Evolutionary conservation across 2,797 vertebrate genomes (phyloP).

Genomic region (Peromyscus attwateri): DNA sequence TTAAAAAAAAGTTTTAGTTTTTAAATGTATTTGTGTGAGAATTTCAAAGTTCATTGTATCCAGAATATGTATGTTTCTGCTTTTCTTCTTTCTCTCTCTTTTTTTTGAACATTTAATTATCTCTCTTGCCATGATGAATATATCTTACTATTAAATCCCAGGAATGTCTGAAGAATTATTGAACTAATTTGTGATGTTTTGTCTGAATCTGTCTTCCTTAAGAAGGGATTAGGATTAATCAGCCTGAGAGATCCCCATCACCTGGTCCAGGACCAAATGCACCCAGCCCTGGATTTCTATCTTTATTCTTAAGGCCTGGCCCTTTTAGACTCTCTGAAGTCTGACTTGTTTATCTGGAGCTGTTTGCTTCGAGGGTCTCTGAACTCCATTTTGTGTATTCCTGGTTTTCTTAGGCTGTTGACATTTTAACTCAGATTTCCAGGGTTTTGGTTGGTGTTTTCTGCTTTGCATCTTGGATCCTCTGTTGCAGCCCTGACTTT

Average conservation of each 20-base stretch:
- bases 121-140: background rate
- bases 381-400: background rate
- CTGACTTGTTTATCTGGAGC: conserved; percentile 2
- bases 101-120: conserved; percentile 4
- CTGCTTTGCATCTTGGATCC: background rate
- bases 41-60: background rate
- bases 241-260: background rate
- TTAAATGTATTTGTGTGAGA: conserved; percentile 8
- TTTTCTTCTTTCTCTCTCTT: background rate
- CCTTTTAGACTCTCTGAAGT: background rate
- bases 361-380: background rate
- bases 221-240: conserved; percentile 52
- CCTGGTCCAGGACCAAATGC: background rate
- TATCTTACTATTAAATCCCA: background rate
- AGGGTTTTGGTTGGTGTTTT: background rate
- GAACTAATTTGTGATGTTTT: conserved; percentile 26
- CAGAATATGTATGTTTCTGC: background rate
- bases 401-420: background rate
- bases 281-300: background rate
- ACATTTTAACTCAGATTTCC: background rate
- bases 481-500: background rate
- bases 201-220: background rate
- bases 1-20: background rate
- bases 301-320: conserved; percentile 12
- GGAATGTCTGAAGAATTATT: background rate